A percentile compares a stretch with the other conserved stretches of the same genome.
phyloP scores from a whole-genome alignment of 2,888 invertebrate genomes.

The Timandra comae region DNA sequence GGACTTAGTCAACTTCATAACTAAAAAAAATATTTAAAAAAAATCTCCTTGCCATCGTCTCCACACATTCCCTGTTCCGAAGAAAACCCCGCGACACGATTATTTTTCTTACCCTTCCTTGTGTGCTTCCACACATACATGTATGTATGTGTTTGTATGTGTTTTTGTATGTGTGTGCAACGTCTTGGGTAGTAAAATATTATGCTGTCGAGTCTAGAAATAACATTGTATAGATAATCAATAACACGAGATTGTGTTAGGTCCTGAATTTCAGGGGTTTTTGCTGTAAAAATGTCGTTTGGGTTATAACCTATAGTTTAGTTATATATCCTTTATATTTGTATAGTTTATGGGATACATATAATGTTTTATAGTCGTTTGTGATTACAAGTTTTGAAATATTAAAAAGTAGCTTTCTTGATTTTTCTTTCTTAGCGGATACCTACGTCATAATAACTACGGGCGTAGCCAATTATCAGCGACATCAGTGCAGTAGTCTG shows the following conservation, averaged over 20 bases:
- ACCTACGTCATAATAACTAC: too few species aligned
- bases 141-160: slow-evolving; percentile 25
- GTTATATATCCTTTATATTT: too few species aligned
- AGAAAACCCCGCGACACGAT: slow-evolving; percentile 70
- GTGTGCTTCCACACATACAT: slow-evolving; percentile 21
- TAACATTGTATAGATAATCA: slow-evolving; percentile 78
- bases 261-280: slow-evolving; percentile 34
- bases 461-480: too few species aligned
- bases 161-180: slow-evolving; percentile 33
- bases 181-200: slow-evolving; percentile 74
- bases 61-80: slow-evolving; percentile 37
- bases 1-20: too few species aligned
- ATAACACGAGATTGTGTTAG: slow-evolving; percentile 62
- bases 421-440: too few species aligned
- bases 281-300: too few species aligned
- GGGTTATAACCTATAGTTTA: too few species aligned
- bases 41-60: slow-evolving; percentile 21
- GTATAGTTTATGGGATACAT: too few species aligned
- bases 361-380: too few species aligned
- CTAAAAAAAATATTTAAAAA: background rate
- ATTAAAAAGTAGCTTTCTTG: too few species aligned
- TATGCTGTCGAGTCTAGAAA: slow-evolving; percentile 75
- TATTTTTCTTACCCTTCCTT: slow-evolving; percentile 63
- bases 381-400: too few species aligned
- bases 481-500: too few species aligned